A percentile compares a stretch with the other conserved stretches of the same genome.
Conservation (phyloP, 1,140 invertebrate species). For the Ips typographus region DNA sequence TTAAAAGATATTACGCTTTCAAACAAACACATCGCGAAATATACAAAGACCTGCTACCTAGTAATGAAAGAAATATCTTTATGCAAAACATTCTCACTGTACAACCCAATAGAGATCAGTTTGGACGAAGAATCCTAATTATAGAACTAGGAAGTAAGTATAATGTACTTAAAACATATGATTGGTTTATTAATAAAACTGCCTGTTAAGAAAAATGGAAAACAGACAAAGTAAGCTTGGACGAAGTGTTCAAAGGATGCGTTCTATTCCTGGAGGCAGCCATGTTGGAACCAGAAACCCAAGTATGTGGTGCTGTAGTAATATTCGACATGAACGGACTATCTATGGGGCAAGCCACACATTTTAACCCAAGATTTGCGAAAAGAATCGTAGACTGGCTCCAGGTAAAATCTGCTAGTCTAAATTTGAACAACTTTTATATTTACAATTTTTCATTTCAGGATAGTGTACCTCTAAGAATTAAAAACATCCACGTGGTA, state of each 20-base stretch:
- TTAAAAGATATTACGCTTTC: constrained; percentile 77
- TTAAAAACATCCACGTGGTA: constrained; percentile 84
- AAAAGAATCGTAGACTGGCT: constrained; percentile 81
- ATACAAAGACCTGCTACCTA: constrained; percentile 70
- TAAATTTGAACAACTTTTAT: neutral
- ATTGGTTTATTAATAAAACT: constrained; percentile 5
- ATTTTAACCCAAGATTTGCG: constrained; percentile 79
- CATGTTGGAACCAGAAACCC: constrained; percentile 74
- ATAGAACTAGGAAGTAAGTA: constrained; percentile 76
- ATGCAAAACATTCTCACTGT: constrained; percentile 75
- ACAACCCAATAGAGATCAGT: constrained; percentile 72
- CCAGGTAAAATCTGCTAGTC: constrained; percentile 54
- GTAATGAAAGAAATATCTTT: constrained; percentile 73
- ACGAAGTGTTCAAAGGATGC: constrained; percentile 81
- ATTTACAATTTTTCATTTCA: constrained; percentile 44
- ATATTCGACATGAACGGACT: constrained; percentile 85
- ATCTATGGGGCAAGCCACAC: constrained; percentile 75
- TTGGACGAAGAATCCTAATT: constrained; percentile 70
- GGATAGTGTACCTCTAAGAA: constrained; percentile 76
- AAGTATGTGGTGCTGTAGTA: constrained; percentile 74
- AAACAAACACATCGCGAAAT: constrained; percentile 74
- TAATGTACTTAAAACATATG: neutral
- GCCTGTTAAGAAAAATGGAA: constrained; percentile 74
- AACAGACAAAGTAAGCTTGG: constrained; percentile 72
- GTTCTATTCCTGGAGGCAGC: constrained; percentile 78